Evolutionary conservation across 2,888 invertebrate species (phyloP), one percentile per base, ranked within the genome.

Genomic region (Opisthograptis luteolata): DNA sequence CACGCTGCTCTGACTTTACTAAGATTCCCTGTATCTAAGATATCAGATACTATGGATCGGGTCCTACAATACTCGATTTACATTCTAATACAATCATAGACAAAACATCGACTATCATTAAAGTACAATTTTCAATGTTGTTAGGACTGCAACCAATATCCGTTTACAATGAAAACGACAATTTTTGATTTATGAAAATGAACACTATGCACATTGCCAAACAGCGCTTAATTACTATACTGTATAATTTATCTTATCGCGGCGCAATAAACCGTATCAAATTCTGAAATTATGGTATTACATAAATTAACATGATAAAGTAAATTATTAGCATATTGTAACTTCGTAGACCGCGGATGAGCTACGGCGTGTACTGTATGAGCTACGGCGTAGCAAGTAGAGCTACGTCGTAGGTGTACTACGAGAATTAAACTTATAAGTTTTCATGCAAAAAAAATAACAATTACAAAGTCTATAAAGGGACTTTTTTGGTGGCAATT

Each of bases 251-350:
- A 34, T 34, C 10, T 3, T 34, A 12, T 34, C 7, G 12, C 9
- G 17, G 20, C 10, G 34, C 12, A 32, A 17, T 32, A 10, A 9
- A 17, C 9, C 6, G 10, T 7, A 20, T 7, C 12, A 8, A 9
- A 34, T 10, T 20, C 20, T 20, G 19, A 34, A 34, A 10, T 20
- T 34, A 31, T 8, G 9, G n/a, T 9, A 17, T 27, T 27, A 27
- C 17, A 17, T 20, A 20, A 20, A 34, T 20, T 20, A 10, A 12
- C 10, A 5, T 19, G 10, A 17, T 17, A 22, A 24, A 24, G 22
- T 9, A 3, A 12, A 14, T 25, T 17, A 42, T 47, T 47, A 43
- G 10, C 50, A 55, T 50, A 55, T 44, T 55, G 43, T 34, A 31
- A 35, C 24, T 39, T 40, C 28, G 41, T 22, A 48, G 51, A 50